Conservation (phyloP, 1,140 invertebrate genomes). For the Araneus ventricosus region DNA sequence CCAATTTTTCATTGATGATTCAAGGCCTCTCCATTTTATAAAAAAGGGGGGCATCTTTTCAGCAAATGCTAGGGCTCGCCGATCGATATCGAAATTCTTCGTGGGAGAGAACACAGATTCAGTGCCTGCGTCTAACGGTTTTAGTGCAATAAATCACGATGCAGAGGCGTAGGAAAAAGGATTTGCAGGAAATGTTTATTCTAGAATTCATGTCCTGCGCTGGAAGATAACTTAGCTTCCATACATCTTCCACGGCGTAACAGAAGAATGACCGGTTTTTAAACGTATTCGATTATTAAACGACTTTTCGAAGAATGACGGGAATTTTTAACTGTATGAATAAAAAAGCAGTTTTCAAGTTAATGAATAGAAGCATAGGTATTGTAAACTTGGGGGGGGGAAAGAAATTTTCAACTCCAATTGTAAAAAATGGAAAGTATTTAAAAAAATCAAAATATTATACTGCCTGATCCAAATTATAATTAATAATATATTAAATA, state of each 20-base stretch:
- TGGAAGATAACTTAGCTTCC: background rate
- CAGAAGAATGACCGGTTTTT: background rate
- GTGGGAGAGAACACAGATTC: constrained; percentile 21
- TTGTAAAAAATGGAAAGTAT: too few relatives aligned
- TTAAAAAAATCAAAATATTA: too few relatives aligned
- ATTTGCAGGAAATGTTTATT: constrained; percentile 10
- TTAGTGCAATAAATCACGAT: background rate
- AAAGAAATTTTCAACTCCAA: too few relatives aligned
- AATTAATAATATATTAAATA: too few relatives aligned
- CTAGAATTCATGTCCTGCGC: background rate
- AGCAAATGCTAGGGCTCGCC: background rate
- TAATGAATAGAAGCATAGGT: too few relatives aligned
- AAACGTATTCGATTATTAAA: too few relatives aligned
- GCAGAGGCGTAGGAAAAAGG: background rate
- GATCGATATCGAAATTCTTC: constrained; percentile 11
- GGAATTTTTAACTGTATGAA: too few relatives aligned
- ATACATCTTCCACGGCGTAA: background rate
- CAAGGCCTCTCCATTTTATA: background rate
- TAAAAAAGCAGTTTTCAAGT: too few relatives aligned
- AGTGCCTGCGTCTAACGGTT: background rate
- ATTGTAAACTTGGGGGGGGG: too few relatives aligned
- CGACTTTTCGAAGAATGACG: too few relatives aligned
- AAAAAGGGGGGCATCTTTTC: background rate
- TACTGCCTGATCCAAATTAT: too few relatives aligned
- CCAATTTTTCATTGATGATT: background rate